Conservation (phyloP, 1,140 invertebrate genomes). For the Drosophila tristis region DNA sequence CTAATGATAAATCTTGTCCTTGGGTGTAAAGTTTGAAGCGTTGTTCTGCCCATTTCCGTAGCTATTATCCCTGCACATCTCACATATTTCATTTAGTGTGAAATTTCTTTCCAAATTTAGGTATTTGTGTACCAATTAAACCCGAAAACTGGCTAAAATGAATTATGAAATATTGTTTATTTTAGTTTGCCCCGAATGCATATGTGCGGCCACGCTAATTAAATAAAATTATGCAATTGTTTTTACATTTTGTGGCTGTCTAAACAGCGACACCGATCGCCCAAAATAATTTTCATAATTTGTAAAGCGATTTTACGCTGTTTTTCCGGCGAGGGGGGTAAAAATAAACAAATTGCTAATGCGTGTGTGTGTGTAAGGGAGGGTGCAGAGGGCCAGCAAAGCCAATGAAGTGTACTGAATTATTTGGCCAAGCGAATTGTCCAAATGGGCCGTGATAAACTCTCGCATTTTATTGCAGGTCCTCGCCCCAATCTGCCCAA, state of each 20-base stretch:
- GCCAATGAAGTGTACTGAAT: constrained; percentile 63
- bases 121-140: neutral
- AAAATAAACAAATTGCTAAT: constrained; percentile 30
- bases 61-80: too few relatives aligned
- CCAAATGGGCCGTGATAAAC: constrained; percentile 59
- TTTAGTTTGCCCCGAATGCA: neutral
- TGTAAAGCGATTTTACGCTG: constrained; percentile 26
- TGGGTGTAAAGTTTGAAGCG: too few relatives aligned
- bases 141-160: constrained; percentile 9
- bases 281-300: constrained; percentile 46
- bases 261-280: constrained; percentile 3
- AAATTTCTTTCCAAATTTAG: constrained; percentile 1
- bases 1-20: too few relatives aligned
- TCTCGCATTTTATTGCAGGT: constrained; percentile 66
- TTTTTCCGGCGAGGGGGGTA: neutral
- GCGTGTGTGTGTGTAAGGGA: too few relatives aligned
- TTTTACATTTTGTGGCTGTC: constrained; percentile 63
- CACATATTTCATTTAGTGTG: constrained; percentile 1
- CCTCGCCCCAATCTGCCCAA: constrained; percentile 13
- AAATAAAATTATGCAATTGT: constrained; percentile 61
- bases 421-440: constrained; percentile 38
- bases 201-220: constrained; percentile 29
- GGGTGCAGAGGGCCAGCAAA: constrained; percentile 6
- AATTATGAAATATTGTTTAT: constrained; percentile 16
- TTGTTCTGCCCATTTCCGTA: too few relatives aligned